Evolutionary conservation across 1,140 invertebrate genomes (phyloP).

Genomic region (Drosophila eugracilis): DNA sequence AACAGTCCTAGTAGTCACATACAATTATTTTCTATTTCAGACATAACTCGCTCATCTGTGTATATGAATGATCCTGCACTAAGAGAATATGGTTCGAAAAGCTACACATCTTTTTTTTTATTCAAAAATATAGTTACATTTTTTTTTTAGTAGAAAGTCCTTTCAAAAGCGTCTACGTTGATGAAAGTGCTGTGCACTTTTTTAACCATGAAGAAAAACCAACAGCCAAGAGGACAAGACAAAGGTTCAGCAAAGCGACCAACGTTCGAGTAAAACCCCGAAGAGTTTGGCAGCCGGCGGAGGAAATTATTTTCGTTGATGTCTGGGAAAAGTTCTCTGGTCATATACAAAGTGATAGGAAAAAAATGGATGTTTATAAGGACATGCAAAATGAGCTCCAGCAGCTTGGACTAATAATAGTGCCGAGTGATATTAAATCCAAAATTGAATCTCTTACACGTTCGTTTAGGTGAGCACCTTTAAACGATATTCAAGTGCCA

Average conservation of each 20-base stretch:
- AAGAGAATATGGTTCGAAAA: neutral
- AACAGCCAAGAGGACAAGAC: neutral
- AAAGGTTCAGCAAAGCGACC: neutral
- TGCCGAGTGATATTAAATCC: conserved; percentile 12
- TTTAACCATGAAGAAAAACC: conserved; percentile 15
- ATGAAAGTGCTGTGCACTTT: conserved; percentile 3
- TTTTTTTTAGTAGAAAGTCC: neutral
- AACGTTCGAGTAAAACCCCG: neutral
- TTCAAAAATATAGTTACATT: neutral
- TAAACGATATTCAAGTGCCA: fast-evolving
- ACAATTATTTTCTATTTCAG: neutral
- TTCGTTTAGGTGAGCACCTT: conserved; percentile 28
- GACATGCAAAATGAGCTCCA: conserved; percentile 23
- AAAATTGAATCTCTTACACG: conserved; percentile 46
- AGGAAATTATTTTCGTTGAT: conserved; percentile 30
- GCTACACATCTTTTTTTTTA: neutral
- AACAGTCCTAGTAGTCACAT: neutral
- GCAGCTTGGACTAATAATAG: neutral
- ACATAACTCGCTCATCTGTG: conserved; percentile 3
- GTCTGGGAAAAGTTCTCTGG: conserved; percentile 22
- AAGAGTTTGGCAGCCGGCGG: conserved; percentile 12
- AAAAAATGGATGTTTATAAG: conserved; percentile 23
- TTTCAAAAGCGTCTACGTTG: conserved; percentile 19
- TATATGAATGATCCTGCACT: conserved; percentile 7
- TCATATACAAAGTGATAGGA: conserved; percentile 18